Evolutionary conservation across 2,888 invertebrate species (phyloP), one percentile per base, ranked within the genome.

Genomic region (Atethmia centrago): DNA sequence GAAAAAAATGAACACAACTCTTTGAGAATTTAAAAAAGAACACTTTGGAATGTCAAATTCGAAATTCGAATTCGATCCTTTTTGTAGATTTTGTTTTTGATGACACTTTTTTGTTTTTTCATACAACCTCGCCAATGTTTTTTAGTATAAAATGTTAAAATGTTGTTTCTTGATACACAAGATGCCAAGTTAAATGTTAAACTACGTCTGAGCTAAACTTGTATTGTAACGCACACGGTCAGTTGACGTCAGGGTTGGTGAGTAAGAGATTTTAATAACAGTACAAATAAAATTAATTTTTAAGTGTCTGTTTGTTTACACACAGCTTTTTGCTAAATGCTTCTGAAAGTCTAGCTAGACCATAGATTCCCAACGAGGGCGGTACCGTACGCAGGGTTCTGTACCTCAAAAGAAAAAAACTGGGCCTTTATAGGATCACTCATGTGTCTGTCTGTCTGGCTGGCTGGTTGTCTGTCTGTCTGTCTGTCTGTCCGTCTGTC

Each of bases 181-280:
- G 62, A n/a, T 67, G 47, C 36, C 58, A 8, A 47, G 7, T n/a
- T 58, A 45, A 36, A 31, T 71, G 36, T 47, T 21, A 21, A 71
- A 69, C 76, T 73, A 58, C 84, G 82, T 75, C 74, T 82, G 81
- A 80, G 45, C 36, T 10, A 53, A 80, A 84, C 69, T 84, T 40
- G 75, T 53, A 71, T 74, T 74, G 28, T 36, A 69, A 75, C 74
- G 42, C 55, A 68, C 75, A 40, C 47, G 62, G 62, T 7, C 31
- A 10, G 51, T 62, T 28, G 36, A 0, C 7, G 51, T 3, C 80
- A 82, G 83, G 86, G 85, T 70, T 85, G 83, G 59, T 14, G 21
- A 49, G 49, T 49, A 49, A 21, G 14, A 51, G 3, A 59, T 53
- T 40, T 31, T 19, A 40, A 40, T 9, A 40, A 9, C 40, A 40